Percentiles rank a stretch among this genome's conserved stretches.
These are phyloP conservation scores for Pocota personata DNA, from an alignment of 2,888 invertebrate genomes.

Conservation along the genomic window DNA sequence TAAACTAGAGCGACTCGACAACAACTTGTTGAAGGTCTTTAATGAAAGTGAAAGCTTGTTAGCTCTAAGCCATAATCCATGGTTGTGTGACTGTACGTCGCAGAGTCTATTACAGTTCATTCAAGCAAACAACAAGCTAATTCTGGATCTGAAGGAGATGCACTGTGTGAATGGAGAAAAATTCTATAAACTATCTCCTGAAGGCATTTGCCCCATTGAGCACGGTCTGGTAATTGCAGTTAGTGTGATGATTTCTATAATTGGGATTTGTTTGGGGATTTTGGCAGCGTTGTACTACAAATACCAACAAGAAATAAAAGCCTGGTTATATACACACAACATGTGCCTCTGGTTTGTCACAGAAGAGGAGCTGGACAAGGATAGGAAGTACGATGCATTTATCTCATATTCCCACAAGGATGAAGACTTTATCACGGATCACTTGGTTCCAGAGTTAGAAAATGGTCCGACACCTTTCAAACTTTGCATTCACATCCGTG, in stretches of 20 bases:
- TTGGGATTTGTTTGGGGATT: constrained; percentile 83
- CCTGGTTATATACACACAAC: constrained; percentile 87
- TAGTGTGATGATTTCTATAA: constrained; percentile 82
- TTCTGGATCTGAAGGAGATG: constrained; percentile 79
- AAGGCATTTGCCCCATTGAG: constrained; percentile 83
- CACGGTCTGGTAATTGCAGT: constrained; percentile 80
- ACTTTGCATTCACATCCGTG: constrained; percentile 89
- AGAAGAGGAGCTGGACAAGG: constrained; percentile 88
- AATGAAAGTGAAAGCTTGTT: constrained; percentile 83
- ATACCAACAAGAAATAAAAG: constrained; percentile 86
- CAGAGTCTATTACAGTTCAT: constrained; percentile 85
- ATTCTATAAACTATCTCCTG: constrained; percentile 76
- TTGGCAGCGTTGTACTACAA: constrained; percentile 84
- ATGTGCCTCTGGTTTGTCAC: constrained; percentile 86
- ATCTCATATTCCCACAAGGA: constrained; percentile 92
- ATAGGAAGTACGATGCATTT: constrained; percentile 89
- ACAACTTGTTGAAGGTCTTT: constrained; percentile 81
- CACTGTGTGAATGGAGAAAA: constrained; percentile 77
- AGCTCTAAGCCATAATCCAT: constrained; percentile 87
- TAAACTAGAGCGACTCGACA: constrained; percentile 83
- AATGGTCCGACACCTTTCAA: constrained; percentile 86
- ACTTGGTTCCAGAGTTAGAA: constrained; percentile 87
- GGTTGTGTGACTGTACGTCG: constrained; percentile 87
- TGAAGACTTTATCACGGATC: constrained; percentile 87
- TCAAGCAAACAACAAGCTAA: constrained; percentile 81